phyloP scores from a whole-genome alignment of 2,113 vertebrate species.

The Tyrannus savana region DNA sequence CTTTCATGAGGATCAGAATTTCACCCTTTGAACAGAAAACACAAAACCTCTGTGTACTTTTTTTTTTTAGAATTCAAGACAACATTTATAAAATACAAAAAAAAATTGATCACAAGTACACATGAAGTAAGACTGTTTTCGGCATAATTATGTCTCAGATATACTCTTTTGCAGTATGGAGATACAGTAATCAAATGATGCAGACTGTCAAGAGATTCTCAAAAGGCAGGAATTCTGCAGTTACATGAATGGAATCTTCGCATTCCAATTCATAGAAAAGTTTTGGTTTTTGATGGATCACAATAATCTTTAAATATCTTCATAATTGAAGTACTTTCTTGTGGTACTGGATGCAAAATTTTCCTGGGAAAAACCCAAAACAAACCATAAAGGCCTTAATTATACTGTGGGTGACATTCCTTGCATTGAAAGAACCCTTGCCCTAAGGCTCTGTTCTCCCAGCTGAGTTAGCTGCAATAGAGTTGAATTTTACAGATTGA shows the following conservation, averaged over 20 bases:
- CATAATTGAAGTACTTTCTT: not conserved
- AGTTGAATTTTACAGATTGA: not conserved
- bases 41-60: not conserved
- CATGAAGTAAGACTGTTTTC: not conserved
- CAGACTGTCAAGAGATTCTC: not conserved
- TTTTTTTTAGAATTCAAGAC: not conserved
- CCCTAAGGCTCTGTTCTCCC: not conserved
- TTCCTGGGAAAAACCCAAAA: not conserved
- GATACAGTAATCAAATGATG: not conserved
- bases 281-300: not conserved
- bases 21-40: not conserved
- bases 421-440: not conserved
- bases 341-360: not conserved
- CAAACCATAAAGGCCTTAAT: not conserved
- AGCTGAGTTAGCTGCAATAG: not conserved
- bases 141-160: not conserved
- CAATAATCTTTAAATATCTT: not conserved
- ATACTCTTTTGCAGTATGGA: not conserved
- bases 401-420: not conserved
- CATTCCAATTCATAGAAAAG: not conserved
- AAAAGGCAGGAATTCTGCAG: not conserved
- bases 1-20: not conserved
- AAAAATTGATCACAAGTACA: not conserved
- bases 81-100: not conserved
- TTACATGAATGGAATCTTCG: not conserved